Evolutionary conservation across 2,797 vertebrate genomes (phyloP), one percentile per base, ranked within the genome.

Genomic region (Propithecus perrieri): DNA sequence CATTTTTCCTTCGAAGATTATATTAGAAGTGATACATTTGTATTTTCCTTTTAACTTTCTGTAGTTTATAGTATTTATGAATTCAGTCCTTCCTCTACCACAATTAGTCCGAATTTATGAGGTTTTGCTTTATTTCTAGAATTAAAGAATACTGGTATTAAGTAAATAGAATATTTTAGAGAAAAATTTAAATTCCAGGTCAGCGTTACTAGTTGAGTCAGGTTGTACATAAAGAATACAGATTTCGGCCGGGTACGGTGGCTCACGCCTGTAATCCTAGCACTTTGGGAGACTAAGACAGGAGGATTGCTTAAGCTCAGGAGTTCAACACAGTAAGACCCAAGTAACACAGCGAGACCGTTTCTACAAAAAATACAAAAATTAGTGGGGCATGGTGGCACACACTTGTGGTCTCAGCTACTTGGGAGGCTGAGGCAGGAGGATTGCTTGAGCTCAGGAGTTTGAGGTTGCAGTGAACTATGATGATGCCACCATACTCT

Each of bases 1-100:
- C 12, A 30, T 80, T 71, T 63, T 57, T 72, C 26, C 3, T 61
- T 79, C 26, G 17, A 48, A 50, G 7, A 41, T 72, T 41, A 63
- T 89, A 30, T 53, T 86, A 78, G 35, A 80, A 85, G 48, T 59
- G 7, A 46, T 93, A 78, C 63, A 41, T 75, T 81, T 91, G 24
- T 80, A 69, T 94, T 96, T 96, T 95, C 48, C 53, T 74, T 92
- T 94, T 92, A 94, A 87, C 26, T 83, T 92, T 95, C 71, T 78
- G 0, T 65, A 81, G 83, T 50, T 85, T 30, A 55, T 46, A 69
- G 50, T 65, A 11, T 83, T 76, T 75, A 76, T 93, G 41, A 92
- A 81, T 87, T 91, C 43, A 38, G 15, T 72, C 35, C 35, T 85
- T 88, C 20, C 38, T 87, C 26, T 89, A 89, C 65, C 26, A 38